Percentiles rank a stretch among this genome's conserved stretches.
These are phyloP conservation scores for Actenoides hombroni DNA, from an alignment of 2,113 vertebrate species.

Conservation along the genomic window DNA sequence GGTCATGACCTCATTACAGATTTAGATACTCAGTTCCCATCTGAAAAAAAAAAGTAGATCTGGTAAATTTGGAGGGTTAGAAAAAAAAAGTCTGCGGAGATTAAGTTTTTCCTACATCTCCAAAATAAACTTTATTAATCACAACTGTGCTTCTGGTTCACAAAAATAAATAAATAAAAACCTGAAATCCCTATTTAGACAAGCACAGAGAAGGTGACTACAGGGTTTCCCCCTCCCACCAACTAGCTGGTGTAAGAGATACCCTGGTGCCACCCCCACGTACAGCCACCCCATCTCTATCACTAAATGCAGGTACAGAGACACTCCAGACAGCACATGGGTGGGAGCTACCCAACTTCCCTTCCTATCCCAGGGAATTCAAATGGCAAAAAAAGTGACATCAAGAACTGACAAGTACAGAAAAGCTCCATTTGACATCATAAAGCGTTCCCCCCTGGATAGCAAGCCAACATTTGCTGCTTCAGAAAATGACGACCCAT, in stretches of 20 bases:
- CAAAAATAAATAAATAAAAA: background rate
- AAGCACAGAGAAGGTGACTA: background rate
- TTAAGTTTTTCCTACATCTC: background rate
- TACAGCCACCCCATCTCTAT: background rate
- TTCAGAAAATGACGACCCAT: background rate
- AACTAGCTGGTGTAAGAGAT: background rate
- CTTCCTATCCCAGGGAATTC: background rate
- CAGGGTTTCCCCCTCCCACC: background rate
- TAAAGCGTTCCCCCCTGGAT: background rate
- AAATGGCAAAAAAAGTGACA: background rate
- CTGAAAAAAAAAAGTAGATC: background rate
- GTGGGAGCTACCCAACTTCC: background rate
- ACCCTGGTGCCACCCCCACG: background rate
- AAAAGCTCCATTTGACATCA: background rate
- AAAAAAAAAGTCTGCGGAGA: background rate
- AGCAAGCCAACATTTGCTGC: background rate
- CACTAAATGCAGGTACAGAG: background rate
- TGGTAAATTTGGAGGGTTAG: background rate
- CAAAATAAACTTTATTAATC: background rate
- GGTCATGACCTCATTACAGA: background rate
- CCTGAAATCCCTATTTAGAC: background rate
- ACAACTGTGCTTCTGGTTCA: background rate
- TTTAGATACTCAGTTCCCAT: background rate
- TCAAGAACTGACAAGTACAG: background rate
- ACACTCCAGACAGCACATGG: fast-evolving